Evolutionary conservation across 2,888 invertebrate genomes (phyloP).

Genomic region (Anticlea derivata): DNA sequence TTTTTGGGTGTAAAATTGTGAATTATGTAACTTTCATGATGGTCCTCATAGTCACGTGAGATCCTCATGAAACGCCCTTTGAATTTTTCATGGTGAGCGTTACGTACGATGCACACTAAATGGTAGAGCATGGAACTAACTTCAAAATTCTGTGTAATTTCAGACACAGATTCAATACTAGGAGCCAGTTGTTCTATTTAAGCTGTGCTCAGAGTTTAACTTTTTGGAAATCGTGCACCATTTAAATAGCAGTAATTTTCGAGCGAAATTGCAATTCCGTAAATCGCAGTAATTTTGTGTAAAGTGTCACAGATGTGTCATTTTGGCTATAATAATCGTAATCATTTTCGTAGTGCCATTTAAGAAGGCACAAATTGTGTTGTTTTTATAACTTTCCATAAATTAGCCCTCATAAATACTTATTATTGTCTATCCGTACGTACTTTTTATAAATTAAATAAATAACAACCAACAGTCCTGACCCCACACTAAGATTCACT

Average conservation of each 20-base stretch:
- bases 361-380: not conserved
- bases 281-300: conserved; percentile 2
- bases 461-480: no score
- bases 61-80: no score
- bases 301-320: conserved; percentile 14
- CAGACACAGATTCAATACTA: not conserved
- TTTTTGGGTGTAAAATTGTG: no score
- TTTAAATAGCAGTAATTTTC: conserved; percentile 20
- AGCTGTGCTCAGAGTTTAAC: conserved; percentile 11
- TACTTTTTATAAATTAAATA: conserved; percentile 3
- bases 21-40: no score
- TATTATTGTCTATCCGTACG: not conserved
- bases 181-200: conserved; percentile 5
- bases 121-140: not conserved
- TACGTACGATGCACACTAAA: no score
- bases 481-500: no score
- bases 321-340: conserved; percentile 13
- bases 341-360: not conserved
- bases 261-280: conserved; percentile 12
- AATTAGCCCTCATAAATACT: not conserved
- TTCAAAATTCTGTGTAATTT: no score
- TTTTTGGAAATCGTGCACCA: conserved; percentile 13
- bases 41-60: no score
- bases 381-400: not conserved
- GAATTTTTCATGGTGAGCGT: not conserved